A percentile compares a stretch with the other conserved stretches of the same genome.
Evolutionary conservation across 2,113 vertebrate species (phyloP).

Genomic region (Melospiza melodia): DNA sequence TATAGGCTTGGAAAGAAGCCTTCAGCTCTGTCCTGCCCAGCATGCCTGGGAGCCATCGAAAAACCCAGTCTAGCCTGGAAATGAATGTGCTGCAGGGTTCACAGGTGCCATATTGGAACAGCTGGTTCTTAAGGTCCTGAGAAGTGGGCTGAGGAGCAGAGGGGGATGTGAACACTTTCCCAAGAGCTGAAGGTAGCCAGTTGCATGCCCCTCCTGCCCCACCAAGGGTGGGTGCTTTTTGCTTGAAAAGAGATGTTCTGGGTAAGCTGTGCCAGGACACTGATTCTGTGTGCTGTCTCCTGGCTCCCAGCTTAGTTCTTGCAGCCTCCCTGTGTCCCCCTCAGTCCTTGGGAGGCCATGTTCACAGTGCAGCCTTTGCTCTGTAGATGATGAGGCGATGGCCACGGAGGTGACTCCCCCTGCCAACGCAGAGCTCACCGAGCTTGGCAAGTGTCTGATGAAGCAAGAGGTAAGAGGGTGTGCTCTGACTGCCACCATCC

Average conservation of each 20-base stretch:
- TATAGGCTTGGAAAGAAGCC: background rate
- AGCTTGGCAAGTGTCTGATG: slow-evolving; percentile 90
- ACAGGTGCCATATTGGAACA: background rate
- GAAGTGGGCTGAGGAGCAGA: background rate
- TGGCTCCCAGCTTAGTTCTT: background rate
- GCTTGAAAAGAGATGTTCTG: background rate
- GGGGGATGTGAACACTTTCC: background rate
- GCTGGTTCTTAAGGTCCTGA: background rate
- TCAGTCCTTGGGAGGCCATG: background rate
- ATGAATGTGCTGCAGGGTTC: background rate
- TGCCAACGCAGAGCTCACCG: slow-evolving; percentile 82
- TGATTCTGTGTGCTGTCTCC: background rate
- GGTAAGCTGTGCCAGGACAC: background rate
- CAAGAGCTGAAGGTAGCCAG: background rate
- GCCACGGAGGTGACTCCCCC: slow-evolving; percentile 80
- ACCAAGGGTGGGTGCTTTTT: background rate
- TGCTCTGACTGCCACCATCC: background rate
- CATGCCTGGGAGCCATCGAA: background rate
- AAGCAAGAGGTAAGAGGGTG: slow-evolving; percentile 84
- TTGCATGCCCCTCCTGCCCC: background rate
- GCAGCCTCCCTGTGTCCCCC: background rate
- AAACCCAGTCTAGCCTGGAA: background rate
- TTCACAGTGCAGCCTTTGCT: background rate
- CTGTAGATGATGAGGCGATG: slow-evolving; percentile 92
- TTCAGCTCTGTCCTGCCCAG: background rate